Evolutionary conservation across 2,113 vertebrate species (phyloP).

Genomic region (Hypocryptadius cinnamomeus): DNA sequence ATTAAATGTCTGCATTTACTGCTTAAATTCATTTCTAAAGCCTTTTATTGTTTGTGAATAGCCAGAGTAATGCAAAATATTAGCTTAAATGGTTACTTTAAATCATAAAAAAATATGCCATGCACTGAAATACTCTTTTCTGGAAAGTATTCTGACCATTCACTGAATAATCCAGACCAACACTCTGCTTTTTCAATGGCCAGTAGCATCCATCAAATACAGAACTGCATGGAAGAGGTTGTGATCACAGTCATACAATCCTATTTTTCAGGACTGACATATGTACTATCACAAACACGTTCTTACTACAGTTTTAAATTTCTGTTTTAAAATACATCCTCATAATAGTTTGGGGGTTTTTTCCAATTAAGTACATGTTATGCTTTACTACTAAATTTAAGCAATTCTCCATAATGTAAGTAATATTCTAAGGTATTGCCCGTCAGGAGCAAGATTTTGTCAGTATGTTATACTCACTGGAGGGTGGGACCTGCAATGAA

Average conservation of each 20-base stretch:
- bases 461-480: background rate
- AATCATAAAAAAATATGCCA: conserved; percentile 1
- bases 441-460: background rate
- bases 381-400: background rate
- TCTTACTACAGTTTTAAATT: background rate
- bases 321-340: background rate
- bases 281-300: background rate
- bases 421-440: background rate
- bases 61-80: conserved; percentile 17
- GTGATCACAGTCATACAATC: background rate
- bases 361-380: background rate
- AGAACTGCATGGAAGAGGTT: background rate
- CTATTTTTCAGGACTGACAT: background rate
- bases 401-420: background rate
- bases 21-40: conserved; percentile 41
- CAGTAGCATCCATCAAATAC: background rate
- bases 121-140: background rate
- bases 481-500: conserved; percentile 20
- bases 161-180: background rate
- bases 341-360: background rate
- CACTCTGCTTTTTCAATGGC: background rate
- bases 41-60: conserved; percentile 32
- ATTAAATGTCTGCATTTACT: conserved; percentile 50
- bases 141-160: background rate
- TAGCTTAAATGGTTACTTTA: background rate